These are phyloP conservation scores for Centropus unirufus DNA, from an alignment of 2,113 vertebrate genomes.

Conservation along the genomic window DNA sequence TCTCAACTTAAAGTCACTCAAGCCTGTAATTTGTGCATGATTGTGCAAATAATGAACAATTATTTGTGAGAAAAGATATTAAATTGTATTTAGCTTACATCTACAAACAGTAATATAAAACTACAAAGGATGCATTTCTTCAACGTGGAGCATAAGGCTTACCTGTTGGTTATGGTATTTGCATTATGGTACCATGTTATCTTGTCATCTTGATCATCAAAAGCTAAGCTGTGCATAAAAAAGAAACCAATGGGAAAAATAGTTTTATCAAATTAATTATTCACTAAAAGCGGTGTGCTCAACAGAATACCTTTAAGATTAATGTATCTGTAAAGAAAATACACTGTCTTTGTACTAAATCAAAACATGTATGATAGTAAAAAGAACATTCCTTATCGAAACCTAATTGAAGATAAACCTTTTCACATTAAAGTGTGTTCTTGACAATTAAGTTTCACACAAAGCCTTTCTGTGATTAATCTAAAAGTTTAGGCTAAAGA, in stretches of 20 bases:
- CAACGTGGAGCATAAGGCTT: background rate
- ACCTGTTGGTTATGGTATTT: background rate
- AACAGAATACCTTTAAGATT: background rate
- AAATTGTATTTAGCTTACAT: background rate
- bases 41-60: background rate
- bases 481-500: constrained; percentile 36
- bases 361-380: background rate
- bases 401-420: constrained; percentile 27
- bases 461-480: constrained; percentile 43
- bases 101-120: background rate
- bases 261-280: constrained; percentile 26
- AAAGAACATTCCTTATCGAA: constrained; percentile 17
- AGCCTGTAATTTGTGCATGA: background rate
- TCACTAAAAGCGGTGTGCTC: background rate
- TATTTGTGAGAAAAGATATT: background rate
- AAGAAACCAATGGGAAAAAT: background rate
- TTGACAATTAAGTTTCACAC: background rate
- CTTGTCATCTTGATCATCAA: constrained; percentile 30
- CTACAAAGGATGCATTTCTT: background rate
- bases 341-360: background rate
- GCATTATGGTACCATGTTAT: background rate
- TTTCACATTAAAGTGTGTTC: background rate
- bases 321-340: background rate
- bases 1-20: background rate
- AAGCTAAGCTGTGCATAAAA: background rate